Percentiles rank a stretch among this genome's conserved stretches.
These are phyloP conservation scores for Meloidogyne floridensis DNA, from an alignment of 1,140 invertebrate species.

Conservation along the genomic window DNA sequence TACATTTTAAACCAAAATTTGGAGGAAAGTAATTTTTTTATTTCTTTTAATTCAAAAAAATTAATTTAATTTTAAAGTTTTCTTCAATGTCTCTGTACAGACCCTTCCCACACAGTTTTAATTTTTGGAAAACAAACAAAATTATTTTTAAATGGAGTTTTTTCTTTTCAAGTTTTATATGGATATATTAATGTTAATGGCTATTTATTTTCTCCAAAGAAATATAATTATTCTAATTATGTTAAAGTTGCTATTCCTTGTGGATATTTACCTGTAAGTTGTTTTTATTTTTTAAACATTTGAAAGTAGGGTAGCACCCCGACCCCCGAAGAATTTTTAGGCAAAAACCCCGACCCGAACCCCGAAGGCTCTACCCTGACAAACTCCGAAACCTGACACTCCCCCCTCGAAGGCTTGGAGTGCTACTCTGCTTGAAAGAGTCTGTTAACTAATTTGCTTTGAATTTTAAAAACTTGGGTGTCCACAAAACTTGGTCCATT, in stretches of 20 bases:
- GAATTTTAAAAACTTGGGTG: no score
- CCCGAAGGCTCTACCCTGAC: no score
- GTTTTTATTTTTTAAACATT: neutral
- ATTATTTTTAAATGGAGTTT: conserved; percentile 30
- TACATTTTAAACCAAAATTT: neutral
- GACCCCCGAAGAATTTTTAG: no score
- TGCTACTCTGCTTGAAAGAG: no score
- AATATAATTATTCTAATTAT: conserved; percentile 38
- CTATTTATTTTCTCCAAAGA: conserved; percentile 24
- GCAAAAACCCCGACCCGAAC: no score
- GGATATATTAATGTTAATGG: conserved; percentile 34
- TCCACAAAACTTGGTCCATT: neutral
- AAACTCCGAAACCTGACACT: no score
- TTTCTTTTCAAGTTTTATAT: conserved; percentile 41
- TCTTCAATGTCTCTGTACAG: conserved; percentile 22
- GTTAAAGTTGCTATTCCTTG: conserved; percentile 15
- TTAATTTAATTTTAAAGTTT: neutral
- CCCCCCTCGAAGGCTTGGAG: no score
- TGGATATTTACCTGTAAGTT: conserved; percentile 34
- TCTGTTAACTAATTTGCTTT: no score
- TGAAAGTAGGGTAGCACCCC: no score
- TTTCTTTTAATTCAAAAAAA: neutral
- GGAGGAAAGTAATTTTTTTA: neutral
- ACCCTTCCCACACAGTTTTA: conserved; percentile 26
- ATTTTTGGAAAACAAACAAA: conserved; percentile 13